Evolutionary conservation across 2,113 vertebrate genomes (phyloP).

Genomic region (Pongo pygmaeus): DNA sequence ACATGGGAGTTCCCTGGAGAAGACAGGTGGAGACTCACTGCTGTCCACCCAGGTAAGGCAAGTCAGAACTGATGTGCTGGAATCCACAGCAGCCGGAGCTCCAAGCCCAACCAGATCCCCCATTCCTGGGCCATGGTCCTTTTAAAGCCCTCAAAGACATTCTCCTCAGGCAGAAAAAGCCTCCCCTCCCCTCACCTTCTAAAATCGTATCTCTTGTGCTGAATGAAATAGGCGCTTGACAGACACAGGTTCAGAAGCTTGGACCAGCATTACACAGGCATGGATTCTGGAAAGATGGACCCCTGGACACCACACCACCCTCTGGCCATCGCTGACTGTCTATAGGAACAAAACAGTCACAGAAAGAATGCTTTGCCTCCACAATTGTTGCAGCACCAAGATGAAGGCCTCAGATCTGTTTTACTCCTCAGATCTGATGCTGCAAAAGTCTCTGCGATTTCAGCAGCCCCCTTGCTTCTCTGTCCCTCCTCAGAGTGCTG

Average conservation of each 20-base stretch:
- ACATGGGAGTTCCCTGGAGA: neutral
- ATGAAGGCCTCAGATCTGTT: slow-evolving; percentile 43
- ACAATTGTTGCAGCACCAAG: neutral
- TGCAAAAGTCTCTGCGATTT: slow-evolving; percentile 6
- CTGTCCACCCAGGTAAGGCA: fast-evolving
- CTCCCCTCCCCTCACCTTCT: neutral
- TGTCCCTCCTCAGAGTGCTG: neutral
- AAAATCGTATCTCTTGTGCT: neutral
- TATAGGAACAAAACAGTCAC: neutral
- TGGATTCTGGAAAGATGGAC: neutral
- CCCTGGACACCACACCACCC: slow-evolving; percentile 1
- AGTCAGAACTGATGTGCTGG: fast-evolving
- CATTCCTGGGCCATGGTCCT: fast-evolving
- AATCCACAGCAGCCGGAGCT: neutral
- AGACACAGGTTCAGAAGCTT: neutral
- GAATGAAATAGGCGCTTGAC: neutral
- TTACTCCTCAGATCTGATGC: slow-evolving; percentile 32
- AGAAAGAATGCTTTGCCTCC: slow-evolving; percentile 4
- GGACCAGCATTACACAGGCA: neutral
- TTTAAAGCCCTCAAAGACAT: neutral
- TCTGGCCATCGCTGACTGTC: slow-evolving; percentile 36
- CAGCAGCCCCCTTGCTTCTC: slow-evolving; percentile 1
- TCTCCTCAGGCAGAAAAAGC: neutral
- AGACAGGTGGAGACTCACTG: neutral
- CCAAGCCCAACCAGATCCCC: neutral